Base-by-base conservation (phyloP, 35 echinoderm and acorn worm species). In the Hemicentrotus pulcherrimus region DNA sequence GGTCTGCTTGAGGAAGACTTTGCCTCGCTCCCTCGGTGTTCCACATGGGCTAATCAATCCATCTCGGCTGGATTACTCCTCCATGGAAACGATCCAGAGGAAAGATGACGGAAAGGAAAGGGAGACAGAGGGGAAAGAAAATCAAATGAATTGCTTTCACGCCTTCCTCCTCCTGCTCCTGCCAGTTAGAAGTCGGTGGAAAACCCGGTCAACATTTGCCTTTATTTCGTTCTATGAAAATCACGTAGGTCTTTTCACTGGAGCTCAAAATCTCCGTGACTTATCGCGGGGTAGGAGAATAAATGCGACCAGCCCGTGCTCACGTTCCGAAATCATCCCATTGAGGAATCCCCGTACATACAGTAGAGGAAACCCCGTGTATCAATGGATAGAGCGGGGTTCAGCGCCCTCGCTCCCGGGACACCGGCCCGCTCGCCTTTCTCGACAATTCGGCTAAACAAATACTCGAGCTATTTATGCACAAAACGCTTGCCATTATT, bases 381-480 rank as follows among this genome's bases (percentile, higher is more conserved):
- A 93, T 93, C 91, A 58, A 93, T 58, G 91, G 48, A 47, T 93
- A 9, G 46, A 50, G 48, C 91, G 91, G 30, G 91, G 91, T 93
- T 93, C 91, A 93, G 46, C 32, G 45, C 91, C 91, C 91, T 58
- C 91, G 48, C 91, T 47, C 91, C 48, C 91, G 48, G 91, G 91
- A 93, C 91, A 58, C 91, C 41, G 48, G 18, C 91, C 48, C 91
- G 91, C 91, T 58, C 48, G 91, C 91, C 91, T 93, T 93, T 93
- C 91, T 46, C 91, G 48, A 14, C 91, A 93, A 93, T 93, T 93
- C 91, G 91, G 91, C 91, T 93, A 93, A 93, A 93, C 91, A 93
- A 93, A 93, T 93, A 93, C 91, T 93, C 91, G 18, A 93, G 91
- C 91, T 93, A 93, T 93, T 93, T 93, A 93, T 93, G 91, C 91